phyloP scores from a whole-genome alignment of 2,797 vertebrate genomes.

The Sphenopsis melanotis region DNA sequence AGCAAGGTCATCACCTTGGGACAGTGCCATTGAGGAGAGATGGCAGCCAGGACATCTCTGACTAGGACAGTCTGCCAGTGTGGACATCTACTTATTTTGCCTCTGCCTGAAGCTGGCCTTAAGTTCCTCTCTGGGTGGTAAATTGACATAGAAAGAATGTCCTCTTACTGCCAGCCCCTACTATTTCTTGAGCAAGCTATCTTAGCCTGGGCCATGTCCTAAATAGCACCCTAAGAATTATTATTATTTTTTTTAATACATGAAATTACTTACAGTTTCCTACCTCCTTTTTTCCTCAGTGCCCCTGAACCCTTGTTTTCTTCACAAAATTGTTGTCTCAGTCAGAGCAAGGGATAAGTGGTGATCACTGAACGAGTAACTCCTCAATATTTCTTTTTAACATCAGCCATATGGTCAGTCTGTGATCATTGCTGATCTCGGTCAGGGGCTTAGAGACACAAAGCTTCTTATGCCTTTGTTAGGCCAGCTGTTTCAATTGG shows the following conservation, averaged over 20 bases:
- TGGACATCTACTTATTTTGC: background rate
- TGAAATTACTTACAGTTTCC: background rate
- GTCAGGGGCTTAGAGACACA: constrained; percentile 35
- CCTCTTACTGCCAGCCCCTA: background rate
- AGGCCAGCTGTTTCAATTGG: constrained; percentile 29
- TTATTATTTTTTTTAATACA: background rate
- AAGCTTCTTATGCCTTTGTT: constrained; percentile 50
- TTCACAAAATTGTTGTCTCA: background rate
- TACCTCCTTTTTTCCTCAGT: background rate
- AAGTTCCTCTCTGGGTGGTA: background rate
- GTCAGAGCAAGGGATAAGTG: background rate
- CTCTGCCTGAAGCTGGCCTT: background rate
- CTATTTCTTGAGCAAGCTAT: accelerated
- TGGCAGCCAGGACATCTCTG: background rate
- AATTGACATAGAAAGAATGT: background rate
- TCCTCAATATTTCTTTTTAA: constrained; percentile 42
- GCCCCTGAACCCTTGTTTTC: background rate
- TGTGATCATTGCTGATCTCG: constrained; percentile 27
- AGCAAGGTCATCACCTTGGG: background rate
- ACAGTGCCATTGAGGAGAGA: background rate
- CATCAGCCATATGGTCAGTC: constrained; percentile 48
- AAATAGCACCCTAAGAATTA: background rate
- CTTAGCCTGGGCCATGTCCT: background rate
- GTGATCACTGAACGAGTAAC: background rate
- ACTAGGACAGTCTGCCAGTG: background rate